phyloP scores from a whole-genome alignment of 2,888 invertebrate genomes.

The Xylocampa areola region DNA sequence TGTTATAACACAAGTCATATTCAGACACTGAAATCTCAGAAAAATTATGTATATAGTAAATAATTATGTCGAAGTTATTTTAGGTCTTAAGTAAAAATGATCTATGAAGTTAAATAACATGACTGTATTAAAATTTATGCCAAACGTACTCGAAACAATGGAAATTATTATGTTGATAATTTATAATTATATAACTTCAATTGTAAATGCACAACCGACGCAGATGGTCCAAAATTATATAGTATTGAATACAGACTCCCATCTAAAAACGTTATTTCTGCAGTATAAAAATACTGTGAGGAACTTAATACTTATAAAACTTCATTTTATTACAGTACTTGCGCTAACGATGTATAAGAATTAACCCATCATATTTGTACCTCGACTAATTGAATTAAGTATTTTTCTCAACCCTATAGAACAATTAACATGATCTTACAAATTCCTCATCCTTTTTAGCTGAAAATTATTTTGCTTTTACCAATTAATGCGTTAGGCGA shows the following conservation, averaged over 20 bases:
- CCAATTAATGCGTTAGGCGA: too few relatives aligned
- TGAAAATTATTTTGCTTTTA: too few relatives aligned
- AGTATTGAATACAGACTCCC: too few relatives aligned
- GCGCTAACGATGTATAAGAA: too few relatives aligned
- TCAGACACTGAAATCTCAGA: conserved; percentile 26
- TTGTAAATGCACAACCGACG: too few relatives aligned
- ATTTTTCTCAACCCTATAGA: not conserved
- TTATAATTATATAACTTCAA: not conserved
- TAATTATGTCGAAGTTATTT: conserved; percentile 45
- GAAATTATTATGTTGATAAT: too few relatives aligned
- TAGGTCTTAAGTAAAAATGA: conserved; percentile 44
- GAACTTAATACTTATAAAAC: too few relatives aligned
- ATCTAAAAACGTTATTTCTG: too few relatives aligned
- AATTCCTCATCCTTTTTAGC: too few relatives aligned
- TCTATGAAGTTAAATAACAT: conserved; percentile 35
- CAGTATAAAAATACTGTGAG: too few relatives aligned
- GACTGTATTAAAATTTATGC: conserved; percentile 50
- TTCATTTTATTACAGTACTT: too few relatives aligned
- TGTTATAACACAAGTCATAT: conserved; percentile 27
- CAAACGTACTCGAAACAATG: conserved; percentile 50
- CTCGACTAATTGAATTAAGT: conserved; percentile 11
- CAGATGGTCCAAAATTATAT: too few relatives aligned
- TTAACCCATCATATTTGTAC: not conserved
- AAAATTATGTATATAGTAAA: conserved; percentile 41
- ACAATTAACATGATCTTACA: not conserved